A percentile compares a stretch with the other conserved stretches of the same genome.
phyloP scores from a whole-genome alignment of 2,113 vertebrate species.

The Etheostoma spectabile region DNA sequence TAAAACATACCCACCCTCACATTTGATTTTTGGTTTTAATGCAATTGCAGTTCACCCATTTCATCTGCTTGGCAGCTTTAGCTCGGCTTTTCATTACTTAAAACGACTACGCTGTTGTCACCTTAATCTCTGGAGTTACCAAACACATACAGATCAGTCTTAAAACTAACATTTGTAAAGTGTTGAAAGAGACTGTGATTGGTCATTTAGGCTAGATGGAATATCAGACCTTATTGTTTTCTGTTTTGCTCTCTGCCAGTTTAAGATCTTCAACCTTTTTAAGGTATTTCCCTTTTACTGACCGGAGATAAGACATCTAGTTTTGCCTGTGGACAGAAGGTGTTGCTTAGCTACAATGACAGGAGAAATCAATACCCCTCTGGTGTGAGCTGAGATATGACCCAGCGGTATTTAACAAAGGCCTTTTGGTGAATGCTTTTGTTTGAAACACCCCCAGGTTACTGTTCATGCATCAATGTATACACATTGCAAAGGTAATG shows the following conservation, averaged over 20 bases:
- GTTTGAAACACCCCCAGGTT: slow-evolving; percentile 29
- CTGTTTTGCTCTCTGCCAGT: neutral
- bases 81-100: slow-evolving; percentile 7
- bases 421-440: slow-evolving; percentile 37
- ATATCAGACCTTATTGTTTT: slow-evolving; percentile 19
- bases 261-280: slow-evolving; percentile 17
- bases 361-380: slow-evolving; percentile 63
- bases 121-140: slow-evolving; percentile 10
- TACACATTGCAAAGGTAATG: neutral
- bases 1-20: neutral
- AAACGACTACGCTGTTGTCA: slow-evolving; percentile 2
- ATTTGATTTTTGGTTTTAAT: neutral
- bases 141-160: slow-evolving; percentile 18
- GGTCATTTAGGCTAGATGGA: slow-evolving; percentile 15
- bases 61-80: slow-evolving; percentile 3
- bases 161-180: slow-evolving; percentile 24
- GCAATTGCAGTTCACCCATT: neutral
- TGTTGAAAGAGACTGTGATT: neutral
- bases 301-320: slow-evolving; percentile 29
- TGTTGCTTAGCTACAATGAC: slow-evolving; percentile 71
- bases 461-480: neutral
- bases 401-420: slow-evolving; percentile 52
- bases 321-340: slow-evolving; percentile 46
- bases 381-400: slow-evolving; percentile 55
- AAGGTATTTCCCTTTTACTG: slow-evolving; percentile 19